Evolutionary conservation across 2,797 vertebrate species (phyloP), one percentile per base, ranked within the genome.

Genomic region (Furcifer pardalis): DNA sequence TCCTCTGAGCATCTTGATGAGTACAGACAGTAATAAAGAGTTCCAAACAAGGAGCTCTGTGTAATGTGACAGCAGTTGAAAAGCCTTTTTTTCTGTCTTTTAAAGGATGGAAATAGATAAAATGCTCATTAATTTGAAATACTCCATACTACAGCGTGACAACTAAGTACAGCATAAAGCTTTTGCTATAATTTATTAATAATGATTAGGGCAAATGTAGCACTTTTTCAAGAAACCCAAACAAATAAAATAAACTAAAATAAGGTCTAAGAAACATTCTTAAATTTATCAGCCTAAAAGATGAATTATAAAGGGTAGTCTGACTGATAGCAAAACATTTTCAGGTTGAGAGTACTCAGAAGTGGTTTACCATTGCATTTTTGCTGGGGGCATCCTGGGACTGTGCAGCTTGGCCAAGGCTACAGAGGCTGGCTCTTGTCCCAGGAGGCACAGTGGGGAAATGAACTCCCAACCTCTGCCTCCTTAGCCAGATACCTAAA

Each of bases 121-220:
- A 56, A 56, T 21, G 17, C 52, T 5, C 5, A 56, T 5, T 17
- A 32, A n/a, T n/a, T 32, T 63, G 40, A 44, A 68, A 88, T 80
- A n/a, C 76, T 0, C 30, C 84, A 52, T 65, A 84, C 69, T 74
- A 17, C 2, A 13, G 1, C 9, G 7, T 77, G 82, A 71, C 79
- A 86, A 27, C 59, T 84, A 42, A 65, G 84, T 15, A 77, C 49
- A 40, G 17, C 35, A 82, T 5, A 73, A 69, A 83, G 62, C 42
- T 85, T 91, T 78, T 79, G 65, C 13, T 71, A 79, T 77, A 81
- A 81, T 84, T 15, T 76, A 37, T 30, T 84, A 1, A 40, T 89
- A 87, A 59, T 8, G 0, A 79, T 56, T 19, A 19, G 21, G 52
- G 52, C 19, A 56, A 56, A 56, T 56, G 52, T 56, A 56, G 12